A percentile compares a stretch with the other conserved stretches of the same genome.
Evolutionary conservation across 2,888 invertebrate species (phyloP).

Genomic region (Alentia gelatinosa): DNA sequence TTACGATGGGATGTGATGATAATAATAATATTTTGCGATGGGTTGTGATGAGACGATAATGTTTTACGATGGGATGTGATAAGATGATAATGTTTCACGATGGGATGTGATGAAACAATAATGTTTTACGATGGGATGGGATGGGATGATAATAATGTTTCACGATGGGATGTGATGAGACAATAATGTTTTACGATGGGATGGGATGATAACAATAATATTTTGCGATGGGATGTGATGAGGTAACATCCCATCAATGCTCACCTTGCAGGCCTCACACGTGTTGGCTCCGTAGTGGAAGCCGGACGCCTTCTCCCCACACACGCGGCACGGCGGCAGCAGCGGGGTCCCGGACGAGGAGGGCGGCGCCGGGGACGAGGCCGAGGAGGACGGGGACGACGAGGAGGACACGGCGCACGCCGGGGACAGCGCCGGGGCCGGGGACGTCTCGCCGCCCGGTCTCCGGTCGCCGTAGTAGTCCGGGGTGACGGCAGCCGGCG

Average conservation of each 20-base stretch:
- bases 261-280: constrained; percentile 77
- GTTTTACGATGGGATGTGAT: too few species aligned
- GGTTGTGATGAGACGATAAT: too few species aligned
- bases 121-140: too few species aligned
- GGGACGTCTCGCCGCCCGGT: background rate
- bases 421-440: background rate
- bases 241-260: background rate
- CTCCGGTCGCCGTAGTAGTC: background rate
- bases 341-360: constrained; percentile 47
- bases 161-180: too few species aligned
- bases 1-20: too few species aligned
- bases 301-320: constrained; percentile 75
- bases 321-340: constrained; percentile 75
- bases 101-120: too few species aligned
- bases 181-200: too few species aligned
- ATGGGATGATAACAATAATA: too few species aligned
- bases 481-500: background rate
- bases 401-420: background rate
- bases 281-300: constrained; percentile 78
- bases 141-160: too few species aligned
- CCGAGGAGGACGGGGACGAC: background rate
- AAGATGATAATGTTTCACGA: too few species aligned
- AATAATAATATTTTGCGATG: too few species aligned
- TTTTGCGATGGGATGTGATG: too few species aligned
- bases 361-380: background rate